These are phyloP conservation scores for Colaptes auratus DNA, from an alignment of 2,113 vertebrate species.

Conservation along the genomic window DNA sequence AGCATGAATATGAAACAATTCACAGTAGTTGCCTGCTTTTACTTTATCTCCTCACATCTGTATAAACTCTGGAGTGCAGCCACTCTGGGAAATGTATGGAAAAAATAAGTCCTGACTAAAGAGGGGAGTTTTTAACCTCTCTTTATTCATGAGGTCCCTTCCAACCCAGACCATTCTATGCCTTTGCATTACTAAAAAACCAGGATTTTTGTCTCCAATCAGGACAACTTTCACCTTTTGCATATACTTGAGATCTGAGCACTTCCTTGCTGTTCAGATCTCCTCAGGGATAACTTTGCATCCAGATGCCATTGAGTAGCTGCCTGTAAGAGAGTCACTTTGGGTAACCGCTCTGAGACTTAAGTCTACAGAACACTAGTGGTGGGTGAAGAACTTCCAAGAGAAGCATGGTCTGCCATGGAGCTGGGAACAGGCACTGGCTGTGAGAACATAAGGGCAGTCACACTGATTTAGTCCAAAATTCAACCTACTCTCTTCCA, in stretches of 20 bases:
- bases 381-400: background rate
- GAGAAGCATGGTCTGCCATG: background rate
- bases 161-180: too few species aligned
- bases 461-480: background rate
- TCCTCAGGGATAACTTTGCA: background rate
- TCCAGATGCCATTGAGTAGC: background rate
- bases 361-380: background rate
- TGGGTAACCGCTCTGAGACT: background rate
- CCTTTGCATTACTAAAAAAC: background rate
- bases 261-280: background rate
- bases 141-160: background rate
- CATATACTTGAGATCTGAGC: background rate
- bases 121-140: background rate
- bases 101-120: background rate
- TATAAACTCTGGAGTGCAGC: background rate
- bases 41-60: background rate
- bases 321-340: background rate
- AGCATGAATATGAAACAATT: background rate
- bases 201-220: background rate
- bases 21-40: background rate
- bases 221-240: background rate
- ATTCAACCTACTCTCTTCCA: background rate
- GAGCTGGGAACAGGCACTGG: background rate
- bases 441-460: background rate
- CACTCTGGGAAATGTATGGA: background rate